Evolutionary conservation across 1,140 invertebrate species (phyloP), one percentile per base, ranked within the genome.

Genomic region (Bathynomus jamesi): DNA sequence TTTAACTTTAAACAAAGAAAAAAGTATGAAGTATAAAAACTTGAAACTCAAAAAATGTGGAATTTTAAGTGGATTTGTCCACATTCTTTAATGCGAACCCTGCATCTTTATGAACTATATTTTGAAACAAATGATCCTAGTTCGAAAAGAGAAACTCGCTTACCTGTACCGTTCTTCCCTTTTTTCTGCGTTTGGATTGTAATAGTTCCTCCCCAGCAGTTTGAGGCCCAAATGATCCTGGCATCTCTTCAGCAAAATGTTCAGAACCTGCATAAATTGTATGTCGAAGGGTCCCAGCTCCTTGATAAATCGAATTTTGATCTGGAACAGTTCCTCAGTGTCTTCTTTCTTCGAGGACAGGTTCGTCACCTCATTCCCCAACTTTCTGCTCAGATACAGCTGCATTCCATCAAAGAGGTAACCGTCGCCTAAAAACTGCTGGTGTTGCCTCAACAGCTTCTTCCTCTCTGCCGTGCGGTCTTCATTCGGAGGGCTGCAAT

Each of bases 211-310:
- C 3, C 67, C 67, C 3, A 46, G 31, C 46, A 69, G 31, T 25
- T 60, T 46, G 27, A 69, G 67, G 21, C 24, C 46, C 7, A 69
- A 61, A 29, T 29, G 28, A 29, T 28, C 24, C 28, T 69, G 32
- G 29, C 67, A 69, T 2, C 67, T 30, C 3, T 61, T 46, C 10
- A 69, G 46, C 13, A 69, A 27, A 13, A 69, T 27, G 27, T 69
- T 69, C 11, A 69, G 27, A 61, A 69, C 21, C 27, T 61, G 53
- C 7, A 69, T 69, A 28, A 69, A 69, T 17, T 69, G 67, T n/a
- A 61, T 61, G 28, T 69, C 67, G 28, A 69, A 11, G 5, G 67
- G 4, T 21, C 61, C 31, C 27, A 69, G 24, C n/a, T 69, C 67
- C 28, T 61, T 4, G 5, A 30, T 61, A 28, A 61, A 30, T 30